phyloP scores from a whole-genome alignment of 1,140 invertebrate species.

The Drosophila malerkotliana region DNA sequence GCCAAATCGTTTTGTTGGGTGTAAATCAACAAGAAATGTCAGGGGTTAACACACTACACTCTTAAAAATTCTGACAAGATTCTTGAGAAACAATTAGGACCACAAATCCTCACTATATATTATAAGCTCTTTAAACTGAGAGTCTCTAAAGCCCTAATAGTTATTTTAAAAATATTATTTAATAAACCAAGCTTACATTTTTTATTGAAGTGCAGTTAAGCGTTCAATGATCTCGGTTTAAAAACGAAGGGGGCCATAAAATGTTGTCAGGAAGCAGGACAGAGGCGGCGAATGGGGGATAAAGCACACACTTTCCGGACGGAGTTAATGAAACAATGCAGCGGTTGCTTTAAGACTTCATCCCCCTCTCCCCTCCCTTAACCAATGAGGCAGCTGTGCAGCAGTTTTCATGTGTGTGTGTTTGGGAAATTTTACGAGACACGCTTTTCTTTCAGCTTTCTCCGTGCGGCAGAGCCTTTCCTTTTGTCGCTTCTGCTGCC shows the following conservation, averaged over 20 bases:
- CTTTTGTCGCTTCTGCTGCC: conserved; percentile 39
- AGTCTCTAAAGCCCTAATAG: not conserved
- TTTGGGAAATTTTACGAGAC: conserved; percentile 62
- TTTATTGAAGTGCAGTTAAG: conserved; percentile 33
- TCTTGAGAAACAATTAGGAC: not conserved
- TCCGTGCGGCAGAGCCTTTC: conserved; percentile 32
- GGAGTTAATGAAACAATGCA: conserved; percentile 77
- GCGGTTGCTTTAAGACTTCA: conserved; percentile 48
- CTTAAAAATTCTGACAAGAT: not conserved
- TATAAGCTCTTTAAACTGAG: not conserved
- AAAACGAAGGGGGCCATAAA: conserved; percentile 54
- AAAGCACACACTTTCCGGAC: conserved; percentile 36
- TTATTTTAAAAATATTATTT: not conserved
- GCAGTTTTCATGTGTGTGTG: conserved; percentile 18
- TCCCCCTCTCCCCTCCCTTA: not conserved
- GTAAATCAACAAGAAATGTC: conserved; percentile 35
- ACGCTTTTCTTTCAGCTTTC: conserved; percentile 51
- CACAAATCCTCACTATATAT: not conserved
- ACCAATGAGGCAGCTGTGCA: conserved; percentile 1
- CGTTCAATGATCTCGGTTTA: conserved; percentile 49
- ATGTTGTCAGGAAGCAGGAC: conserved; percentile 45
- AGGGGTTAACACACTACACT: conserved; percentile 26
- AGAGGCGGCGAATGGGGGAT: conserved; percentile 11
- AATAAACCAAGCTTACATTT: not conserved
- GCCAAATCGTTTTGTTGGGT: conserved; percentile 5